These are phyloP conservation scores for Sphaeramia orbicularis DNA, from an alignment of 2,797 vertebrate species.

Conservation along the genomic window DNA sequence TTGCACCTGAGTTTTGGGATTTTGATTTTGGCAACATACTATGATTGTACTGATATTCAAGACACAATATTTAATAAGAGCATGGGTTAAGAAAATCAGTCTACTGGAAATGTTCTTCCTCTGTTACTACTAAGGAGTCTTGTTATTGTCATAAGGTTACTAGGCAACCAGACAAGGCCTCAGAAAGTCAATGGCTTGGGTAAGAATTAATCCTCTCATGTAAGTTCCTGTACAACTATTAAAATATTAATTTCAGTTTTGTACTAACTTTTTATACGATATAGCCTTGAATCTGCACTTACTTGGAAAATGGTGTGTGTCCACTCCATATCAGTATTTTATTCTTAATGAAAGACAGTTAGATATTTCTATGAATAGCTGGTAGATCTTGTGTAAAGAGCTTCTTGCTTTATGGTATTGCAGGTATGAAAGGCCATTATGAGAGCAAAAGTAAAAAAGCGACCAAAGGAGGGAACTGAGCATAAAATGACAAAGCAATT, in stretches of 20 bases:
- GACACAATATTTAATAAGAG: slow-evolving; percentile 1
- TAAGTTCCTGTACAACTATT: not conserved
- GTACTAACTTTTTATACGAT: too few relatives aligned
- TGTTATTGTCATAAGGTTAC: slow-evolving; percentile 6
- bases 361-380: too few relatives aligned
- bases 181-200: not conserved
- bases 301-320: too few relatives aligned
- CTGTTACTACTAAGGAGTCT: not conserved
- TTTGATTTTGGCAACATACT: too few relatives aligned
- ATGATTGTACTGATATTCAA: too few relatives aligned
- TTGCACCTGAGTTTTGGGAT: too few relatives aligned
- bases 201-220: not conserved
- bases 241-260: too few relatives aligned
- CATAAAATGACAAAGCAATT: slow-evolving; percentile 28
- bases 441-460: slow-evolving; percentile 15
- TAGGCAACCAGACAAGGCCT: slow-evolving; percentile 6
- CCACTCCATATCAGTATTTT: too few relatives aligned
- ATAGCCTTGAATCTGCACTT: too few relatives aligned
- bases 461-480: slow-evolving; percentile 11
- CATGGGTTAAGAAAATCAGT: slow-evolving; percentile 5
- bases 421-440: slow-evolving; percentile 5
- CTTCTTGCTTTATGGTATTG: not conserved
- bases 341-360: too few relatives aligned
- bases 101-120: not conserved
- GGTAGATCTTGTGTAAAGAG: too few relatives aligned